Base-by-base conservation (phyloP, 2,888 invertebrate genomes). In the Archips crataeganus region DNA sequence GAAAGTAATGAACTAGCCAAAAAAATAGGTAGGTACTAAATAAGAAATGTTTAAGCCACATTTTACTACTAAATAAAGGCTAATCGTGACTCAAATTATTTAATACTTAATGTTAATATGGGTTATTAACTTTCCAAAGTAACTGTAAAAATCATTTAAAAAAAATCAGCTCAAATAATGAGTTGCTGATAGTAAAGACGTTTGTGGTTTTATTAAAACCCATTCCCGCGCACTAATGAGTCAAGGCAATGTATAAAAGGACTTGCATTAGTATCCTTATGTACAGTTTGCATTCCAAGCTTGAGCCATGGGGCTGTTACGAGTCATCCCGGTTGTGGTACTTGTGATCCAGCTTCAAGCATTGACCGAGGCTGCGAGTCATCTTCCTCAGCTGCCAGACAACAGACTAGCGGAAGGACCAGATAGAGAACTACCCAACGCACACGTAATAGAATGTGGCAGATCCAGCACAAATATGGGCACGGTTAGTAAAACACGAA, bases 241-340 rank as follows among this genome's bases (percentile, higher is more conserved):
- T 62, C 54, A 42, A 47, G 3, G 0, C 10, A 23, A 45, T 45
- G 62, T 62, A 62, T 72, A 72, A 47, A 67, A 36, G 32, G 1
- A 32, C 8, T 11, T 11, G 23, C 10, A 23, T 6, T 59, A 13
- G 32, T 32, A 34, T 47, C n/a, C 39, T 15, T 2, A 32, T 1
- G 1, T 15, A 23, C 49, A 60, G 49, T 57, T 5, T 51, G 13
- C 59, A n/a, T 54, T 10, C 34, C 47, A 36, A 2, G 54, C n/a
- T 67, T 9, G 13, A 36, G 57, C 57, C 5, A 72, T 72, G 72
- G 67, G 45, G 54, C 45, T 72, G 45, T 13, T 45, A 32, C 47
- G 61, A 13, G n/a, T 72, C 2, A 51, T 65, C 11, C 65, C 65
- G 5, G 49, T 65, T 4, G 65, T 51, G 36, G n/a, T 65, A 3